A percentile compares a stretch with the other conserved stretches of the same genome.
Evolutionary conservation across 2,888 invertebrate genomes (phyloP).

Genomic region (Rhimphoctona megacephalus): DNA sequence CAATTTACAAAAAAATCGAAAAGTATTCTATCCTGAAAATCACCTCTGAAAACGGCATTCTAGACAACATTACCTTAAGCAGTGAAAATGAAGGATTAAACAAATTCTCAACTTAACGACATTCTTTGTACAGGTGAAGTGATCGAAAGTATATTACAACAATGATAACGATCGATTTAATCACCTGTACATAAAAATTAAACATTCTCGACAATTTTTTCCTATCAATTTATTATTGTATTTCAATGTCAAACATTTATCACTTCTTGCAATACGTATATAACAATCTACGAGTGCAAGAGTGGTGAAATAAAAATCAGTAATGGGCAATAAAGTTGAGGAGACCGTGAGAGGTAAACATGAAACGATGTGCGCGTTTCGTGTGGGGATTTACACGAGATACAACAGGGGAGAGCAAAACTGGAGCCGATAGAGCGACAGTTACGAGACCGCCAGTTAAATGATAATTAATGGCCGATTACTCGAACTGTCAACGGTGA

Average conservation of each 20-base stretch:
- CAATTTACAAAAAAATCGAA: no score
- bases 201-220: not conserved
- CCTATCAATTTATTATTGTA: not conserved
- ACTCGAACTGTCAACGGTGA: slow-evolving; percentile 68
- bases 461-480: slow-evolving; percentile 73
- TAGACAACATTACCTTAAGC: not conserved
- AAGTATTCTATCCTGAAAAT: no score
- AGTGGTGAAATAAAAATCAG: slow-evolving; percentile 13
- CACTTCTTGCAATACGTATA: not conserved
- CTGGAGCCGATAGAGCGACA: slow-evolving; percentile 28
- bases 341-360: slow-evolving; percentile 32
- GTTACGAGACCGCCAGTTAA: slow-evolving; percentile 59
- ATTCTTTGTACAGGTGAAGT: not conserved
- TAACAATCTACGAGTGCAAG: not conserved
- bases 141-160: not conserved
- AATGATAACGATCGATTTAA: slow-evolving; percentile 9
- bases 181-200: not conserved
- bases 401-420: slow-evolving; percentile 6
- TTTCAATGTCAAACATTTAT: not conserved
- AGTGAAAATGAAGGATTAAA: not conserved
- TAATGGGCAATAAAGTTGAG: slow-evolving; percentile 43
- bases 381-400: slow-evolving; percentile 31
- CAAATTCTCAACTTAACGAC: not conserved
- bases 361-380: slow-evolving; percentile 13
- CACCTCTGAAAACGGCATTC: not conserved